Conservation (phyloP, 2,797 vertebrate species). For the Limnodromus scolopaceus region DNA sequence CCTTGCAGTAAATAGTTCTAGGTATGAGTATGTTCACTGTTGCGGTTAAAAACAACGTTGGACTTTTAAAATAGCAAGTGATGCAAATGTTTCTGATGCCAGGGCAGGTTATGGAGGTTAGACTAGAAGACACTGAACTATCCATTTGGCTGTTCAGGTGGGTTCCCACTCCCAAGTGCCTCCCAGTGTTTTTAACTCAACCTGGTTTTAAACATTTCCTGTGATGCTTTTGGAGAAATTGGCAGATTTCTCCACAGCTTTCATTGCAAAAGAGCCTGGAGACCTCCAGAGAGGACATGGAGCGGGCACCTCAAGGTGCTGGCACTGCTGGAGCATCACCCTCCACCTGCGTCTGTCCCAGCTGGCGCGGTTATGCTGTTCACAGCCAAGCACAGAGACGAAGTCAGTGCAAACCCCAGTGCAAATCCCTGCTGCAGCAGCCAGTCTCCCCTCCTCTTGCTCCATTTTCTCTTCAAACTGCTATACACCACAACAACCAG, state of each 20-base stretch:
- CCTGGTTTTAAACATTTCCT: not conserved
- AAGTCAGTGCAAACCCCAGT: not conserved
- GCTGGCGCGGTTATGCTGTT: fast-evolving
- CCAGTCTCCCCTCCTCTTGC: not conserved
- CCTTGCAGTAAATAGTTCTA: not conserved
- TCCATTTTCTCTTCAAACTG: not conserved
- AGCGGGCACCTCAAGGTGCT: not conserved
- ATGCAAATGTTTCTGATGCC: not conserved
- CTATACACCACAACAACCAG: not conserved
- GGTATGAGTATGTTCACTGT: not conserved
- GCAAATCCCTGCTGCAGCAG: not conserved
- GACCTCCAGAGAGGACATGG: not conserved
- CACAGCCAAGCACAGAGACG: fast-evolving
- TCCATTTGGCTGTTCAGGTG: not conserved
- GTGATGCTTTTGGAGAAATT: not conserved
- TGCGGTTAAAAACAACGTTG: not conserved
- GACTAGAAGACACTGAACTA: not conserved
- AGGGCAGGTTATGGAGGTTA: not conserved
- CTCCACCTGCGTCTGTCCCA: not conserved
- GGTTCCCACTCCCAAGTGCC: not conserved
- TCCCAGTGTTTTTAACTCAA: not conserved
- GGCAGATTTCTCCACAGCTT: not conserved
- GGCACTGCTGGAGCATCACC: not conserved
- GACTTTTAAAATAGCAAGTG: not conserved
- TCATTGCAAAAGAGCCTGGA: not conserved